These are phyloP conservation scores for Protobothrops flavoviridis DNA, from an alignment of 2,113 vertebrate species.

Conservation along the genomic window DNA sequence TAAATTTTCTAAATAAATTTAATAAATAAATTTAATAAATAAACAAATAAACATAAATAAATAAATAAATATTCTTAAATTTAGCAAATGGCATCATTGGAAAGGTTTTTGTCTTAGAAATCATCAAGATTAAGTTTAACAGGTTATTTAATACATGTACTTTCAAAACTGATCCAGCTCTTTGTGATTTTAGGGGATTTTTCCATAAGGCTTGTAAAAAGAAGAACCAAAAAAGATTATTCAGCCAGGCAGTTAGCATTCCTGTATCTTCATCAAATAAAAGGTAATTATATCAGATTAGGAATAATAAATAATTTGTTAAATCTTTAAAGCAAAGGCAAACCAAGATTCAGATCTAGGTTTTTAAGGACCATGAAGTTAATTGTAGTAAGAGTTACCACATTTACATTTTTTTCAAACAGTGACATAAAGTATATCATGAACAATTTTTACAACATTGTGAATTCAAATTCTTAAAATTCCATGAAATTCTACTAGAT, in stretches of 20 bases:
- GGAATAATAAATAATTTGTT: background rate
- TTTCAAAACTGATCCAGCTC: background rate
- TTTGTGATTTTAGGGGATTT: background rate
- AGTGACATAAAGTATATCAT: background rate
- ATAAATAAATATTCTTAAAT: background rate
- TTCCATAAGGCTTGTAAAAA: background rate
- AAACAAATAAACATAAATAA: too few relatives aligned
- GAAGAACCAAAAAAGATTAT: background rate
- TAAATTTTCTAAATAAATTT: background rate
- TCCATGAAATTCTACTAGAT: background rate
- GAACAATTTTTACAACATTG: background rate
- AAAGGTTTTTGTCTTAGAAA: conserved; percentile 22
- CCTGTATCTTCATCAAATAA: background rate
- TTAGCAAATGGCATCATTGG: accelerated
- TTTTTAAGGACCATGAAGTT: background rate
- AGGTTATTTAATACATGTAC: background rate
- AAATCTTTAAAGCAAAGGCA: background rate
- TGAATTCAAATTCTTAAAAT: background rate
- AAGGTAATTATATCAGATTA: background rate
- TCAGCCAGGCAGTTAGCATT: background rate
- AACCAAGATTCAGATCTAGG: background rate
- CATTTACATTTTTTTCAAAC: background rate
- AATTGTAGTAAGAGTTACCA: background rate
- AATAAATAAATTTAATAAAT: too few relatives aligned
- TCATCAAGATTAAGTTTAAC: background rate